A percentile compares a stretch with the other conserved stretches of the same genome.
These are phyloP conservation scores for Ernsta delagoae DNA, from an alignment of 2,888 invertebrate species.

Conservation along the genomic window DNA sequence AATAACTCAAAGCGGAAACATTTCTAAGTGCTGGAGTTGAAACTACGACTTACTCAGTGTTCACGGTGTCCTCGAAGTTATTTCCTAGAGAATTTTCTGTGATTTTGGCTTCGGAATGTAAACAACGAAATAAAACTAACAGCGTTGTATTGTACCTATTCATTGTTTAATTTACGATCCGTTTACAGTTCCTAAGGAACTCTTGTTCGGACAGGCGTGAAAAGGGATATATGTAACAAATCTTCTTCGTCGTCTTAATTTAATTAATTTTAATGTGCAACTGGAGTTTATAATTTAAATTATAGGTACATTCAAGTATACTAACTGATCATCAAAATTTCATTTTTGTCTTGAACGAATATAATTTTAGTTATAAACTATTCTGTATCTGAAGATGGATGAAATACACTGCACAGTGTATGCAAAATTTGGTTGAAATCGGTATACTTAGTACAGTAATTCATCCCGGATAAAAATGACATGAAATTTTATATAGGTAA, in stretches of 20 bases:
- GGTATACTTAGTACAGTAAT: too few relatives aligned
- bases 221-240: neutral
- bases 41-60: slow-evolving; percentile 3
- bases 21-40: neutral
- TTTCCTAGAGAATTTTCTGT: neutral
- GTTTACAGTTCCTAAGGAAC: neutral
- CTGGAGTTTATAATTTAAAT: too few relatives aligned
- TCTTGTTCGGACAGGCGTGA: neutral
- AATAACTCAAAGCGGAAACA: slow-evolving; percentile 1
- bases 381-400: too few relatives aligned
- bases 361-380: too few relatives aligned
- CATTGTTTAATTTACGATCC: neutral
- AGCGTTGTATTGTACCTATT: neutral
- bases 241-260: neutral
- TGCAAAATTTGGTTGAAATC: too few relatives aligned
- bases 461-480: too few relatives aligned
- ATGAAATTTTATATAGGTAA: too few relatives aligned
- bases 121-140: neutral
- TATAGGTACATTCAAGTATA: too few relatives aligned
- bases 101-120: slow-evolving; percentile 1
- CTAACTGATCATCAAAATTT: too few relatives aligned
- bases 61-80: neutral
- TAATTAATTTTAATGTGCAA: neutral
- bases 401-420: too few relatives aligned
- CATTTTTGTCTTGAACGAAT: too few relatives aligned